Evolutionary conservation across 1,140 invertebrate genomes (phyloP).

Genomic region (Drosophila pseudoobscura): DNA sequence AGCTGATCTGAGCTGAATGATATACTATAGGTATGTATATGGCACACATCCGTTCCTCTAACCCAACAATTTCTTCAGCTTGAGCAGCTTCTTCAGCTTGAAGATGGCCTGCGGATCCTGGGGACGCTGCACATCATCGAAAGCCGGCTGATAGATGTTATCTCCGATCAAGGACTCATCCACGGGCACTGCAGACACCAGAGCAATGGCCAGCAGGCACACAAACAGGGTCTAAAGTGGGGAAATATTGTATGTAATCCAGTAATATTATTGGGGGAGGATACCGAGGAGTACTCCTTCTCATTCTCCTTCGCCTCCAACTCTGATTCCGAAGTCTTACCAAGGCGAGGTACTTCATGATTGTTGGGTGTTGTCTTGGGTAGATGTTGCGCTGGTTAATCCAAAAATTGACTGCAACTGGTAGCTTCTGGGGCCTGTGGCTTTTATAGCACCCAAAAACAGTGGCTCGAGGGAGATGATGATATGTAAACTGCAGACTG

Average conservation of each 20-base stretch:
- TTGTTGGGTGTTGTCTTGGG: conserved; percentile 27
- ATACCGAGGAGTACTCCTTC: not conserved
- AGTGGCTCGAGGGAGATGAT: conserved; percentile 10
- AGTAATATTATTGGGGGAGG: not conserved
- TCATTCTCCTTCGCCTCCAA: not conserved
- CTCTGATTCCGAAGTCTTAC: conserved; percentile 43
- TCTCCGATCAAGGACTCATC: conserved; percentile 75
- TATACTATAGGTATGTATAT: not conserved
- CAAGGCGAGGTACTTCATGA: conserved; percentile 73
- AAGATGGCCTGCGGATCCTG: conserved; percentile 75
- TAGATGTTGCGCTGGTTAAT: conserved; percentile 58
- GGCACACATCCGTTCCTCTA: conserved; percentile 23
- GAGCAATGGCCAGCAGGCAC: conserved; percentile 57
- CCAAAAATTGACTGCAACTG: conserved; percentile 71
- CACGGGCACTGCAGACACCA: conserved; percentile 69
- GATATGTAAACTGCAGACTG: conserved; percentile 77
- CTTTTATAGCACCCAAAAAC: conserved; percentile 56
- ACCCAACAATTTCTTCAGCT: conserved; percentile 71
- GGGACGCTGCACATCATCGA: conserved; percentile 64
- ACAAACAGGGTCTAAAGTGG: conserved; percentile 62
- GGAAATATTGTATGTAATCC: not conserved
- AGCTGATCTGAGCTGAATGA: conserved; percentile 2
- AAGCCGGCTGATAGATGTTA: conserved; percentile 55
- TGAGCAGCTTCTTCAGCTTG: conserved; percentile 80
- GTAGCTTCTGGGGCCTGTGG: conserved; percentile 25